phyloP scores from a whole-genome alignment of 1,140 invertebrate species.

The Scylla paramamosain region DNA sequence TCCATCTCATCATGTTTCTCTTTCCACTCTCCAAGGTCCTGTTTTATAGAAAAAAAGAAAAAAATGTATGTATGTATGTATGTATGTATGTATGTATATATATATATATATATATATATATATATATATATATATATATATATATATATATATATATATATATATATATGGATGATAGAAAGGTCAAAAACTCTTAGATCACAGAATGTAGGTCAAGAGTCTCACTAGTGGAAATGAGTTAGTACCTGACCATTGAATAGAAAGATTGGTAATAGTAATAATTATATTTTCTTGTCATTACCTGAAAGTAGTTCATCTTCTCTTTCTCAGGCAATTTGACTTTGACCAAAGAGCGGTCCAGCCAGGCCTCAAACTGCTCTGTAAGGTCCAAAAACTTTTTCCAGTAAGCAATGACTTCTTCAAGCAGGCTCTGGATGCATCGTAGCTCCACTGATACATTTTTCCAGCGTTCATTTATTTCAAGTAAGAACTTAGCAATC shows the following conservation, averaged over 20 bases:
- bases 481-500: slow-evolving; percentile 91
- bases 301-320: slow-evolving; percentile 88
- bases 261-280: too few relatives aligned
- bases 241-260: too few relatives aligned
- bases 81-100: too few relatives aligned
- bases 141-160: too few relatives aligned
- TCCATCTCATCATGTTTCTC: slow-evolving; percentile 91
- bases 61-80: too few relatives aligned
- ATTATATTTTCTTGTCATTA: slow-evolving; percentile 67
- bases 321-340: slow-evolving; percentile 89
- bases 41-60: slow-evolving; percentile 83
- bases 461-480: slow-evolving; percentile 93
- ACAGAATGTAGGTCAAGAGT: too few relatives aligned
- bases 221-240: too few relatives aligned
- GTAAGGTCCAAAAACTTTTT: slow-evolving; percentile 88
- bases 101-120: too few relatives aligned
- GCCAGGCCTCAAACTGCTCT: slow-evolving; percentile 89
- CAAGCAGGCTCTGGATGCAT: slow-evolving; percentile 92
- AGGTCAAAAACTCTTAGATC: too few relatives aligned
- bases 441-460: slow-evolving; percentile 93
- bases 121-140: too few relatives aligned
- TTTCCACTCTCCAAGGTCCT: slow-evolving; percentile 93
- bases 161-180: too few relatives aligned
- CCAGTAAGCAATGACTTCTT: slow-evolving; percentile 94
- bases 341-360: slow-evolving; percentile 89